Evolutionary conservation across 2,888 invertebrate genomes (phyloP).

Genomic region (Prostheceraeus crozeri): DNA sequence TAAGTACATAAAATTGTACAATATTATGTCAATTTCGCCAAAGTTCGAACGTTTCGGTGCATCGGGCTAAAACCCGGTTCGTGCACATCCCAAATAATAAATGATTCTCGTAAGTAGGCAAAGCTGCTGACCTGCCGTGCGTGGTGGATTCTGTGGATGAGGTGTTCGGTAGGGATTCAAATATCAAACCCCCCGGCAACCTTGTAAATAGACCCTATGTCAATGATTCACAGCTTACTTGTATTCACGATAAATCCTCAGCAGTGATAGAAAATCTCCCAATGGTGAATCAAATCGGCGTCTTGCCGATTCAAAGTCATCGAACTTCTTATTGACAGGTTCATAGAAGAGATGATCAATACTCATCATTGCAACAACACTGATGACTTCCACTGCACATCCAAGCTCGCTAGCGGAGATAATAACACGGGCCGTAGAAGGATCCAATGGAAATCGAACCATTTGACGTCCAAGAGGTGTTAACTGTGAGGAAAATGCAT

Average conservation of each 20-base stretch:
- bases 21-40: too few species aligned
- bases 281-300: not conserved
- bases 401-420: not conserved
- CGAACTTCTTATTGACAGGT: not conserved
- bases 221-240: too few species aligned
- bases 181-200: too few species aligned
- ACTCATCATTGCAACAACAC: not conserved
- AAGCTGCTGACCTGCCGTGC: too few species aligned
- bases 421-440: slow-evolving; percentile 18
- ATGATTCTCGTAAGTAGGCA: too few species aligned
- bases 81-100: too few species aligned
- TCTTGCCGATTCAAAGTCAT: not conserved
- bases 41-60: too few species aligned
- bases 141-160: too few species aligned
- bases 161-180: too few species aligned
- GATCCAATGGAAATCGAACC: slow-evolving; percentile 31
- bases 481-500: slow-evolving; percentile 10
- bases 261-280: not conserved
- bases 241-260: not conserved
- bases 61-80: too few species aligned
- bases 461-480: slow-evolving; percentile 28
- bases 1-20: too few species aligned
- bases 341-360: slow-evolving; percentile 26
- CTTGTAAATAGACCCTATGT: too few species aligned
- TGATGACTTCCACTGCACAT: slow-evolving; percentile 29